Conservation (phyloP, 23 tunicate species). For the Clavelina lepadiformis region DNA sequence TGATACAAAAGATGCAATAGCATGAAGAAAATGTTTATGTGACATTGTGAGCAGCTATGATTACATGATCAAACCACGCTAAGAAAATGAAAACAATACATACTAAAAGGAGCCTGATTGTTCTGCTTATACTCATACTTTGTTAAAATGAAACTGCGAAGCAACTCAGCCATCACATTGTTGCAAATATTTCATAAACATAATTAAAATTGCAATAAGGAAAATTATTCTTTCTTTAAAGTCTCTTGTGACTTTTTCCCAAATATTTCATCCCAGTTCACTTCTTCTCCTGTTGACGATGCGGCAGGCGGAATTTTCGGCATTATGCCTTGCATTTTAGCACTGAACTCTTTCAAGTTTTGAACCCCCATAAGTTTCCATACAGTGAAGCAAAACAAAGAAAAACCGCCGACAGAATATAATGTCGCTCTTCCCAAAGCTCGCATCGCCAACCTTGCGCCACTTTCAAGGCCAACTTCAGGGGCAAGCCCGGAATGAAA, state of each 20-base stretch:
- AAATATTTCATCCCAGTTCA: conserved; percentile 89
- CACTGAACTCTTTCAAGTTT: conserved; percentile 59
- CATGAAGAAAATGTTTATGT: too few relatives aligned
- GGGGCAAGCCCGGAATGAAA: conserved; percentile 12
- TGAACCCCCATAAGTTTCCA: conserved; percentile 85
- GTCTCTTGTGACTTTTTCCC: conserved; percentile 19
- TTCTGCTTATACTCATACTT: too few relatives aligned
- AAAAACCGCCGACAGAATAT: conserved; percentile 82
- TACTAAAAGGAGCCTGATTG: too few relatives aligned
- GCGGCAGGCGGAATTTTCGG: conserved; percentile 66
- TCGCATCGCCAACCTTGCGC: conserved; percentile 58
- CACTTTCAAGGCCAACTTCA: conserved; percentile 44
- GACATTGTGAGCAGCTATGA: too few relatives aligned
- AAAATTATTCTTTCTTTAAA: neutral
- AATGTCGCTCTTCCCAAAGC: conserved; percentile 87
- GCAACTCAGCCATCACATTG: too few relatives aligned
- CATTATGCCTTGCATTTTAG: conserved; percentile 66
- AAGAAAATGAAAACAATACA: too few relatives aligned
- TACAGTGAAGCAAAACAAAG: conserved; percentile 68
- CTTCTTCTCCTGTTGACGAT: conserved; percentile 36
- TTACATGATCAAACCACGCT: too few relatives aligned
- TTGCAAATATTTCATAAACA: too few relatives aligned
- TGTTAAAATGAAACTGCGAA: too few relatives aligned
- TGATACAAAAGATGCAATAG: too few relatives aligned
- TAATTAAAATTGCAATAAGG: neutral